Percentiles rank a stretch among this genome's conserved stretches.
Evolutionary conservation across 1,140 invertebrate genomes (phyloP).

Genomic region (Probaryconus sp.): DNA sequence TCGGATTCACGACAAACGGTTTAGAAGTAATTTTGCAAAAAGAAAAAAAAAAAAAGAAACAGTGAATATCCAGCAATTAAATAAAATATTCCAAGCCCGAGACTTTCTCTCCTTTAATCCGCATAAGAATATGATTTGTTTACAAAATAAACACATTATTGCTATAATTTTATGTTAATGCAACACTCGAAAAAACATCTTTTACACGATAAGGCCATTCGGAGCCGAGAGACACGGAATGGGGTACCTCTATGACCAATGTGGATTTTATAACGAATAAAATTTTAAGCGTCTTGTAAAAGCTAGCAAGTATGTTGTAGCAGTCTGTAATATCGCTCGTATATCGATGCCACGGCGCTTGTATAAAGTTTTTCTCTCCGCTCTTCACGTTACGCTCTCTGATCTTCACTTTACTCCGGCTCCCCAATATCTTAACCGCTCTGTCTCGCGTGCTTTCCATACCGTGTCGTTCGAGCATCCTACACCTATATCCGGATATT

Average conservation of each 20-base stretch:
- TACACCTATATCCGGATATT: conserved; percentile 52
- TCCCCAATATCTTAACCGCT: conserved; percentile 54
- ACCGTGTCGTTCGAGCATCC: conserved; percentile 37
- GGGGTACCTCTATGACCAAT: conserved; percentile 35
- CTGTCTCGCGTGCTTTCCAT: conserved; percentile 49
- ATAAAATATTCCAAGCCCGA: neutral
- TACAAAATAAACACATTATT: conserved; percentile 25
- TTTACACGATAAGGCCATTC: conserved; percentile 25
- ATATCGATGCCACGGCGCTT: conserved; percentile 66
- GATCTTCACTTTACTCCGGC: conserved; percentile 54
- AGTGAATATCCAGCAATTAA: neutral
- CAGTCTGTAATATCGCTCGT: conserved; percentile 70
- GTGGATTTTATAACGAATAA: conserved; percentile 71
- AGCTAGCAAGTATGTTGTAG: conserved; percentile 69
- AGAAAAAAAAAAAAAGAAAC: neutral
- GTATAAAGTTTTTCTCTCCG: conserved; percentile 61
- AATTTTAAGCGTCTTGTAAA: conserved; percentile 73
- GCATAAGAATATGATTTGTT: neutral
- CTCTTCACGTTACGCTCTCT: conserved; percentile 55
- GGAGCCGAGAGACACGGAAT: conserved; percentile 15
- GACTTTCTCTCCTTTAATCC: neutral
- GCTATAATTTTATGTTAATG: conserved; percentile 16
- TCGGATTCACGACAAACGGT: too few species aligned
- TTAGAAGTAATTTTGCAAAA: too few species aligned
- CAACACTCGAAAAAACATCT: conserved; percentile 3